Conservation (phyloP, 1,140 invertebrate genomes). For the Atopsyche davidsoni region DNA sequence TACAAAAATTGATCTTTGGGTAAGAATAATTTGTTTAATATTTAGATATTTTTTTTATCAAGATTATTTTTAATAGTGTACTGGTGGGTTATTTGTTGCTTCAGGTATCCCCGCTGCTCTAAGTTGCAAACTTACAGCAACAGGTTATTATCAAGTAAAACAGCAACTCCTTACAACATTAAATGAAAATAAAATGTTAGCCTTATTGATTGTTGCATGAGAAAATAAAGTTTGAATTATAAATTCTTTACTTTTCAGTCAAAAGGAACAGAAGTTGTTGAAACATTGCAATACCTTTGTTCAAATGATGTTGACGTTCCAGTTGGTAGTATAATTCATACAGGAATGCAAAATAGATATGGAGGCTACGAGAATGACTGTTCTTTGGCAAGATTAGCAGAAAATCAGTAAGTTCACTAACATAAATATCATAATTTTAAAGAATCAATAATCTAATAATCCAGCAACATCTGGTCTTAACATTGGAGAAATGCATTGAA, state of each 20-base stretch:
- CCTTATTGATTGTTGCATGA: slow-evolving; percentile 8
- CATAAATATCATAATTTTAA: slow-evolving; percentile 7
- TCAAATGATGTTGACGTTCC: slow-evolving; percentile 96
- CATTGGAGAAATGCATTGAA: no score
- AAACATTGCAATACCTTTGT: slow-evolving; percentile 88
- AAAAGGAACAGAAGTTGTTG: slow-evolving; percentile 81
- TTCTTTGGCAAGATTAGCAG: slow-evolving; percentile 79
- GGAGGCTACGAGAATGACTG: slow-evolving; percentile 99
- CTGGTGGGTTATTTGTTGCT: no score
- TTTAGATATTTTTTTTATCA: slow-evolving; percentile 13
- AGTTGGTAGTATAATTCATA: slow-evolving; percentile 91
- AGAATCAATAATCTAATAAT: neutral
- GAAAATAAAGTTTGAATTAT: slow-evolving; percentile 4
- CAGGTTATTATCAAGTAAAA: no score
- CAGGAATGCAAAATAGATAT: slow-evolving; percentile 93
- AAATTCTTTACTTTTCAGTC: slow-evolving; percentile 61
- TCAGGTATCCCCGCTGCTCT: no score
- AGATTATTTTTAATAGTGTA: no score
- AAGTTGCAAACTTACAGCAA: no score
- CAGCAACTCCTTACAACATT: no score
- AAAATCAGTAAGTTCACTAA: slow-evolving; percentile 71
- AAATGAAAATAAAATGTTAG: no score
- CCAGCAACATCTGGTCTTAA: no score
- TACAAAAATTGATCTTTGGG: slow-evolving; percentile 93
- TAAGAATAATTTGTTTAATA: slow-evolving; percentile 39